Evolutionary conservation across 1,140 invertebrate genomes (phyloP).

Genomic region (Cydia strobilella): DNA sequence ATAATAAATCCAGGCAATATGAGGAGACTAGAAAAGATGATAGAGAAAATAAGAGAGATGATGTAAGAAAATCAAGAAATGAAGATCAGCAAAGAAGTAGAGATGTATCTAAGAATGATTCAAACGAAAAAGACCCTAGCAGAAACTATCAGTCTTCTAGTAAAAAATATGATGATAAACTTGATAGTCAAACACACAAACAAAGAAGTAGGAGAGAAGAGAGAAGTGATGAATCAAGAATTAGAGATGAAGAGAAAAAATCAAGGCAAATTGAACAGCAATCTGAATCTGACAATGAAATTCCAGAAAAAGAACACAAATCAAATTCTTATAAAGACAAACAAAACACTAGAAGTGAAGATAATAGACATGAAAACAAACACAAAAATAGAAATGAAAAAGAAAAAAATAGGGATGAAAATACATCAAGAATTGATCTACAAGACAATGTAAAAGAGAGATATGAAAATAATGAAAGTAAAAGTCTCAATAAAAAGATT

Average conservation of each 20-base stretch:
- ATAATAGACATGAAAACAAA: conserved; percentile 3
- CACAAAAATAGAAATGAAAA: conserved; percentile 13
- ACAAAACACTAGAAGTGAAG: not conserved
- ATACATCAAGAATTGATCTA: not conserved
- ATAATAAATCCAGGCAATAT: not conserved
- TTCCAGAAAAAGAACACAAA: not conserved
- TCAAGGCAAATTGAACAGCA: not conserved
- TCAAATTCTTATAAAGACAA: conserved; percentile 9
- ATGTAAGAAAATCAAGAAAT: not conserved
- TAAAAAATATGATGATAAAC: conserved; percentile 5
- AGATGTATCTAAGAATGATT: not conserved
- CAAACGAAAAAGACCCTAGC: not conserved
- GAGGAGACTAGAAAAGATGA: not conserved
- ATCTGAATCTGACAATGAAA: not conserved
- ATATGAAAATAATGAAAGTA: not conserved
- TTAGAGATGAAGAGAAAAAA: not conserved
- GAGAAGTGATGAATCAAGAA: not conserved
- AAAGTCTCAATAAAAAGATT: not conserved
- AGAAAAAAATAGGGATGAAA: not conserved
- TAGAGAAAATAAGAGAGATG: not conserved
- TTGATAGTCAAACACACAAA: not conserved
- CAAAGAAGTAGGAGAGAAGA: conserved; percentile 2
- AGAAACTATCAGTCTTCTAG: not conserved
- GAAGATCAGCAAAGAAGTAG: not conserved
- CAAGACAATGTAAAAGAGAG: not conserved